phyloP scores from a whole-genome alignment of 2,888 invertebrate species.

The Parapristionchus giblindavisi region DNA sequence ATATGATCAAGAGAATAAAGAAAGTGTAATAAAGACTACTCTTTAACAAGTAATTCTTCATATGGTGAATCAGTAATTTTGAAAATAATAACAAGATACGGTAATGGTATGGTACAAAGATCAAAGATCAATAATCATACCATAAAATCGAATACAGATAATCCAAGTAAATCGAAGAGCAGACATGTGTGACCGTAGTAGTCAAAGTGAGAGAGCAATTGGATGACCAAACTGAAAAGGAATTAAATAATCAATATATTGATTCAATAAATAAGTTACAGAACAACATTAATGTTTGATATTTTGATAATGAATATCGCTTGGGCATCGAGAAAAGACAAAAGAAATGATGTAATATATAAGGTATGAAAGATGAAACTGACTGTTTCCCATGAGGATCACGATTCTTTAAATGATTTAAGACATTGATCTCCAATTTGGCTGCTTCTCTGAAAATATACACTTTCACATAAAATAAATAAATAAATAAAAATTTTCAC shows the following conservation, averaged over 20 bases:
- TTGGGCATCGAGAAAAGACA: no score
- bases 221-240: conserved; percentile 85
- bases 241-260: background rate
- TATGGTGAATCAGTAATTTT: background rate
- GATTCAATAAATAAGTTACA: no score
- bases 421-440: conserved; percentile 93
- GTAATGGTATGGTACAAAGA: no score
- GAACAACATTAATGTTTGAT: background rate
- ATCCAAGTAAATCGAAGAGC: conserved; percentile 94
- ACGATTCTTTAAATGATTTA: conserved; percentile 92
- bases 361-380: conserved; percentile 73
- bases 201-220: conserved; percentile 97
- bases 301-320: no score
- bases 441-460: conserved; percentile 85
- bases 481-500: background rate
- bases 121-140: conserved; percentile 76
- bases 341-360: background rate
- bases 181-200: conserved; percentile 98
- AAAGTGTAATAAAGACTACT: no score
- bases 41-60: background rate
- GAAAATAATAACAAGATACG: background rate
- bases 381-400: conserved; percentile 94
- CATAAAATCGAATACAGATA: conserved; percentile 97
- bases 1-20: no score
- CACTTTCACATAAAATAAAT: background rate